A percentile compares a stretch with the other conserved stretches of the same genome.
Evolutionary conservation across 53 echinoderm and acorn worm species (phyloP).

Genomic region (Zoroaster sp.): DNA sequence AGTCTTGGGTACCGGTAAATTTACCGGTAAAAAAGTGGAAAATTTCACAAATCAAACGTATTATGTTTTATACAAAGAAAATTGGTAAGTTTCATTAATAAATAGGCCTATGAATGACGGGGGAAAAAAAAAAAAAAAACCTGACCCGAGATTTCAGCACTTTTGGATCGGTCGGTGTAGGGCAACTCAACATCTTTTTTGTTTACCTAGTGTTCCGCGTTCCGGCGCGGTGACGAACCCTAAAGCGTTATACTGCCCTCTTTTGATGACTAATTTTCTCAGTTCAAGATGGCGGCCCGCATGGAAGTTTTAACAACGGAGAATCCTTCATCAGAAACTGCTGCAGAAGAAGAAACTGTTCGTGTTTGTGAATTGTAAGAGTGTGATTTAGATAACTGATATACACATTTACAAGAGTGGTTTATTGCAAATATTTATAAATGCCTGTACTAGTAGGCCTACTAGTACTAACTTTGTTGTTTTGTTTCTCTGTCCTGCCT

Average conservation of each 20-base stretch:
- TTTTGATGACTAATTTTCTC: not conserved
- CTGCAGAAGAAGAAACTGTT: not conserved
- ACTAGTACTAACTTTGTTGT: not conserved
- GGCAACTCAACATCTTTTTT: too few species aligned
- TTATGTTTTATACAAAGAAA: too few species aligned
- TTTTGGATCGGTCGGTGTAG: too few species aligned
- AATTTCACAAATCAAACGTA: too few species aligned
- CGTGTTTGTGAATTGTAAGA: slow-evolving; percentile 32
- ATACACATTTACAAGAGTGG: not conserved
- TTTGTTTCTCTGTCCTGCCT: not conserved
- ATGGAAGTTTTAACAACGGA: not conserved
- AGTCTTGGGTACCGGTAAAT: too few species aligned
- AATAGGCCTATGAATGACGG: too few species aligned
- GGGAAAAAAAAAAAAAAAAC: too few species aligned
- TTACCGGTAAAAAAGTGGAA: too few species aligned
- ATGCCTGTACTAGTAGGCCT: too few species aligned
- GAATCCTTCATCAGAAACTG: not conserved
- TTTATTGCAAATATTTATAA: too few species aligned
- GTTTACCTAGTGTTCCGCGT: not conserved
- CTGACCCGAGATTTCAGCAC: too few species aligned
- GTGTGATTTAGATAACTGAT: not conserved
- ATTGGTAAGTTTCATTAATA: too few species aligned
- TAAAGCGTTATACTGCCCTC: slow-evolving; percentile 22
- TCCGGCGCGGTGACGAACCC: not conserved
- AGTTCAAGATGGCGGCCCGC: slow-evolving; percentile 47